phyloP scores from a whole-genome alignment of 2,888 invertebrate species.

The Amiota minor region DNA sequence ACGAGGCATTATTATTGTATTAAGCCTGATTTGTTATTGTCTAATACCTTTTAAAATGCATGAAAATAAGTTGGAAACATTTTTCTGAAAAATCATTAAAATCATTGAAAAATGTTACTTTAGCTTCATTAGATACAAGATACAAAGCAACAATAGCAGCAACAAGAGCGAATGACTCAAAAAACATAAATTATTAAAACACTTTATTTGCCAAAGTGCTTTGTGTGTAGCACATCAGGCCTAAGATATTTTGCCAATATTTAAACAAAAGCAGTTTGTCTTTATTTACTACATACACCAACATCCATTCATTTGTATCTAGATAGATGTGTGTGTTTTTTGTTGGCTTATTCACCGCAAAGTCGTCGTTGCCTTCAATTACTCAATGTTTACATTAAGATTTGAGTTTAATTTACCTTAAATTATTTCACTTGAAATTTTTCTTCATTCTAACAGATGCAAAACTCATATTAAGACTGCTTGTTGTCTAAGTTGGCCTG shows the following conservation, averaged over 20 bases:
- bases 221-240: background rate
- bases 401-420: conserved; percentile 17
- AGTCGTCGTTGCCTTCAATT: conserved; percentile 27
- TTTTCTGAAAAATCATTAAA: too few species aligned
- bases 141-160: too few species aligned
- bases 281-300: background rate
- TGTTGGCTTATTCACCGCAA: conserved; percentile 7
- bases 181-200: too few species aligned
- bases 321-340: background rate
- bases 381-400: conserved; percentile 22
- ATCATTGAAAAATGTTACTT: too few species aligned
- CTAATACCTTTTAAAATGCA: too few species aligned
- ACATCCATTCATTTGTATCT: background rate
- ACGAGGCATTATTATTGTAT: too few species aligned
- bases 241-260: conserved; percentile 5
- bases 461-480: background rate
- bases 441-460: background rate
- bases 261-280: background rate
- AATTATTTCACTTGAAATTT: conserved; percentile 18
- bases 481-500: background rate
- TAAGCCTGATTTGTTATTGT: too few species aligned
- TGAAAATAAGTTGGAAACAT: too few species aligned
- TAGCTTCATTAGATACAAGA: too few species aligned
- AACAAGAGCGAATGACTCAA: too few species aligned
- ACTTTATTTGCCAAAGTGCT: background rate